Evolutionary conservation across 2,888 invertebrate genomes (phyloP).

Genomic region (Cephus pulcher): DNA sequence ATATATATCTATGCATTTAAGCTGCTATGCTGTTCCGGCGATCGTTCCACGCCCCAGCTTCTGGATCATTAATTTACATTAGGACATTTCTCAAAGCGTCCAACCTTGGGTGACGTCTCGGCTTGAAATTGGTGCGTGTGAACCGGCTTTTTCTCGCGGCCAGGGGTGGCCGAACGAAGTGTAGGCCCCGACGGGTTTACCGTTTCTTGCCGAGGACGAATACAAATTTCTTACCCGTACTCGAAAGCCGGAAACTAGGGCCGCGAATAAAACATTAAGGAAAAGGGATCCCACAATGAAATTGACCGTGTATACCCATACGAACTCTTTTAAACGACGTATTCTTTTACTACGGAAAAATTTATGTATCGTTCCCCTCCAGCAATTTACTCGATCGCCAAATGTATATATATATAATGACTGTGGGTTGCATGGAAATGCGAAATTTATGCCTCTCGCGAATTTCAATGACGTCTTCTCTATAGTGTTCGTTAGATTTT

Average conservation of each 20-base stretch:
- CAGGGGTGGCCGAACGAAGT: neutral
- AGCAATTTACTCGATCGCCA: neutral
- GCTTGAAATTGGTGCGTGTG: conserved; percentile 11
- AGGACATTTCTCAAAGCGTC: conserved; percentile 53
- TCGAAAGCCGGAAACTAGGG: neutral
- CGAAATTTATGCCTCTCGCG: neutral
- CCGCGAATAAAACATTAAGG: neutral
- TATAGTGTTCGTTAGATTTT: neutral
- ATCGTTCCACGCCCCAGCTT: conserved; percentile 49
- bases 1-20: neutral
- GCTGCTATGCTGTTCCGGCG: conserved; percentile 14
- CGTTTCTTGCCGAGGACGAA: neutral
- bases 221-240: conserved; percentile 4
- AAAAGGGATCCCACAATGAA: neutral
- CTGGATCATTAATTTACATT: conserved; percentile 59
- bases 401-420: neutral
- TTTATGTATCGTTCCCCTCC: neutral
- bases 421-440: neutral
- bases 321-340: neutral
- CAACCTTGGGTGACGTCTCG: neutral
- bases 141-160: conserved; percentile 3
- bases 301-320: neutral
- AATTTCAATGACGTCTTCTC: neutral
- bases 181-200: neutral
- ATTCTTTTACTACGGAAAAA: neutral